Evolutionary conservation across 2,113 vertebrate species (phyloP).

Genomic region (Hiodon tergisus): DNA sequence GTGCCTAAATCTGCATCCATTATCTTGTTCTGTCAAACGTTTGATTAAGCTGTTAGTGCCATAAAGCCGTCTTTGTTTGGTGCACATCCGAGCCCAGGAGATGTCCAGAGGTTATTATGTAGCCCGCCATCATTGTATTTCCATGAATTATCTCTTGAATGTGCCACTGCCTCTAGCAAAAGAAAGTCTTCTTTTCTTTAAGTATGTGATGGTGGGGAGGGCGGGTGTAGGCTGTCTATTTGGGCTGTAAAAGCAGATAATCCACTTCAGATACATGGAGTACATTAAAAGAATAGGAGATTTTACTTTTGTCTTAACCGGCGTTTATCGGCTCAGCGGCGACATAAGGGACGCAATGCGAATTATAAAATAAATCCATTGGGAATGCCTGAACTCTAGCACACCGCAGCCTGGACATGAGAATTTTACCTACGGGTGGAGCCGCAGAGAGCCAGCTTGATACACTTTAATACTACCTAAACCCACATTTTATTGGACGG

Average conservation of each 20-base stretch:
- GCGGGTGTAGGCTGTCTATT: neutral
- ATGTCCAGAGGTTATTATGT: conserved; percentile 38
- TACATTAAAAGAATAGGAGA: no score
- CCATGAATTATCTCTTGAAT: conserved; percentile 10
- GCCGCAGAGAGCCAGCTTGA: conserved; percentile 11
- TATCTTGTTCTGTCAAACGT: conserved; percentile 44
- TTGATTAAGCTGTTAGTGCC: neutral
- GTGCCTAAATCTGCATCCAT: conserved; percentile 39
- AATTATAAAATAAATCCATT: neutral
- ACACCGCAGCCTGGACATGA: conserved; percentile 7
- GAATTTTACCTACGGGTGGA: conserved; percentile 6
- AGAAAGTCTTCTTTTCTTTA: neutral
- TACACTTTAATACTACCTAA: conserved; percentile 32
- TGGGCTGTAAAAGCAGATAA: conserved; percentile 16
- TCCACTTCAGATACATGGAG: neutral
- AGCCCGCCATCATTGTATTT: conserved; percentile 12
- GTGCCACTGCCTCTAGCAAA: neutral
- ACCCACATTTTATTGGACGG: conserved; percentile 32
- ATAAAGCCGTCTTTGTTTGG: neutral
- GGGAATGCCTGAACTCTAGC: conserved; percentile 13
- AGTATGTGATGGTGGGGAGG: neutral
- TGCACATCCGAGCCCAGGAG: conserved; percentile 5
- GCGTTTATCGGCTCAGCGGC: neutral
- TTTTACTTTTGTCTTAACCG: neutral
- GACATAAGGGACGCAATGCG: neutral